phyloP scores from a whole-genome alignment of 2,888 invertebrate species.

The Ischnus inquisitorius region DNA sequence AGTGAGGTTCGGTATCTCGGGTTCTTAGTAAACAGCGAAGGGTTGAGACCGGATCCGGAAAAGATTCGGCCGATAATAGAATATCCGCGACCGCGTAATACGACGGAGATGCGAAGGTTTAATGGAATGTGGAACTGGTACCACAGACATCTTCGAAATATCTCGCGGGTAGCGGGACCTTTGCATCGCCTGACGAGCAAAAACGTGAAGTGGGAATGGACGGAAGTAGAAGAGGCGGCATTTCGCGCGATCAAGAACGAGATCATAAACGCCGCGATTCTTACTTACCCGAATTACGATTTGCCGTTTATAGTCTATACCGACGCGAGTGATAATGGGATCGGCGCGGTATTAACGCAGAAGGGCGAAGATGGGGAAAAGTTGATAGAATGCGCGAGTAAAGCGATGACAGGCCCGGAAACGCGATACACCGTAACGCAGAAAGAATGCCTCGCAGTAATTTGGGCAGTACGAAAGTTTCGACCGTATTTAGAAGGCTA shows the following conservation, averaged over 20 bases:
- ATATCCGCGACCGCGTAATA: neutral
- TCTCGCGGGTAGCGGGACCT: neutral
- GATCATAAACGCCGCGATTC: neutral
- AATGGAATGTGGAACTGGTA: conserved; percentile 22
- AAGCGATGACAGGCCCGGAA: neutral
- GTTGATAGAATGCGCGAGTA: neutral
- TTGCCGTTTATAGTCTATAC: neutral
- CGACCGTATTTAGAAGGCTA: neutral
- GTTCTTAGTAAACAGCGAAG: too few relatives aligned
- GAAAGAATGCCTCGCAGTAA: conserved; percentile 1
- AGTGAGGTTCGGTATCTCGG: too few relatives aligned
- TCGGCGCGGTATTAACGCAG: neutral
- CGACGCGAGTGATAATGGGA: neutral
- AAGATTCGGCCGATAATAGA: neutral
- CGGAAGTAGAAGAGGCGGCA: neutral
- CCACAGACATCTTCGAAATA: neutral
- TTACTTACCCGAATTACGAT: neutral
- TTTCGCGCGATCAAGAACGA: neutral
- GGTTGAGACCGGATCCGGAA: neutral
- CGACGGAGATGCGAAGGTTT: neutral
- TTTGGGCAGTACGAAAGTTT: neutral
- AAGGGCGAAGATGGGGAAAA: neutral
- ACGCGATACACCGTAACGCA: neutral
- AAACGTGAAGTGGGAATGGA: neutral
- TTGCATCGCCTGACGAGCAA: neutral